phyloP scores from a whole-genome alignment of 92 coral and sea anemone species.

The Parazoanthus darwini region DNA sequence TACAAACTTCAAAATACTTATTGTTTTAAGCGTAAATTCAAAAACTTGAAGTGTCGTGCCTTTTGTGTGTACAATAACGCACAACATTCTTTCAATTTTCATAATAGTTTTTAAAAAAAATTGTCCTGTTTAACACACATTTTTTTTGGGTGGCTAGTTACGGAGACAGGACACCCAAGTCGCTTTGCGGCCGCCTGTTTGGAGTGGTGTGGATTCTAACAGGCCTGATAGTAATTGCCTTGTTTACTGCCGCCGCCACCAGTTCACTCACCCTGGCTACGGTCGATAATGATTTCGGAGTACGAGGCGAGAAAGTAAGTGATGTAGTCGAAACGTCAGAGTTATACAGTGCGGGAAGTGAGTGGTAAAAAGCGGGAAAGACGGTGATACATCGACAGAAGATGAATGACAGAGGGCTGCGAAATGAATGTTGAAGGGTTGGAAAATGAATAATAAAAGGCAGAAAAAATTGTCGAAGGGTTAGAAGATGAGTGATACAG shows the following conservation, averaged over 20 bases:
- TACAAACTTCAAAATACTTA: no score
- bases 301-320: slow-evolving; percentile 60
- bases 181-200: slow-evolving; percentile 76
- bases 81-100: no score
- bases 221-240: slow-evolving; percentile 72
- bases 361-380: slow-evolving; percentile 40
- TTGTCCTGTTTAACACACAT: background rate
- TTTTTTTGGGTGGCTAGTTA: slow-evolving; percentile 40
- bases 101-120: no score
- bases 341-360: slow-evolving; percentile 53
- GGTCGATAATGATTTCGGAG: slow-evolving; percentile 32
- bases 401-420: slow-evolving; percentile 45
- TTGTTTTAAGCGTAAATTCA: background rate
- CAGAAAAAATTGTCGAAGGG: background rate
- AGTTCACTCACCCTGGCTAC: slow-evolving; percentile 55
- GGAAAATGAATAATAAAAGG: slow-evolving; percentile 1
- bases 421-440: background rate
- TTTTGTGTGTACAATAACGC: no score
- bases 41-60: no score
- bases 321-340: background rate
- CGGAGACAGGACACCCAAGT: slow-evolving; percentile 87
- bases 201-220: slow-evolving; percentile 77
- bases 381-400: slow-evolving; percentile 16
- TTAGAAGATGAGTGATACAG: slow-evolving; percentile 18
- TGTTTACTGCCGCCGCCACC: slow-evolving; percentile 82